phyloP scores from a whole-genome alignment of 2,888 invertebrate genomes.

The Polietes domitor region DNA sequence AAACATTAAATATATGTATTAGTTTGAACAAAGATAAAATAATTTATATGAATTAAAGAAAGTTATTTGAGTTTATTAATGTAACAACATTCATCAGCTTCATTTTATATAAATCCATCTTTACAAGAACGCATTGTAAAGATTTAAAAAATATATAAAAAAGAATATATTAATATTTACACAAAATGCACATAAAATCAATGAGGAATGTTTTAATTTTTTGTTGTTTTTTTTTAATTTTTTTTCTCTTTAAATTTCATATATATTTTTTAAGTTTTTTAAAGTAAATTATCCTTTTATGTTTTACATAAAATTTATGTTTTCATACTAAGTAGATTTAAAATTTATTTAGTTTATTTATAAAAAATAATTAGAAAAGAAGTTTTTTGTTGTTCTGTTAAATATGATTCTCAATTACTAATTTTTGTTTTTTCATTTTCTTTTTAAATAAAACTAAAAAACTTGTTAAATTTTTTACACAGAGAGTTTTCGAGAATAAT shows the following conservation, averaged over 20 bases:
- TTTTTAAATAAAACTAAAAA: slow-evolving; percentile 57
- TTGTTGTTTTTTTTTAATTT: too few relatives aligned
- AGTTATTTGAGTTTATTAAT: too few relatives aligned
- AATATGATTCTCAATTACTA: slow-evolving; percentile 50
- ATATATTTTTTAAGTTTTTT: too few relatives aligned
- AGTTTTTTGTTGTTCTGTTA: slow-evolving; percentile 35
- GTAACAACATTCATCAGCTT: too few relatives aligned
- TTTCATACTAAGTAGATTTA: slow-evolving; percentile 21
- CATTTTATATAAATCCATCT: too few relatives aligned
- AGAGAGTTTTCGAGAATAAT: slow-evolving; percentile 40
- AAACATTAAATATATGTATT: too few relatives aligned
- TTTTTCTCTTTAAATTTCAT: slow-evolving; percentile 28
- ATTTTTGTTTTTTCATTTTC: too few relatives aligned
- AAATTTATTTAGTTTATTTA: slow-evolving; percentile 54
- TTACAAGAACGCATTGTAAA: too few relatives aligned
- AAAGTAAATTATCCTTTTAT: slow-evolving; percentile 60
- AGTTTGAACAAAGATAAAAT: too few relatives aligned
- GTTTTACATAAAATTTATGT: slow-evolving; percentile 62
- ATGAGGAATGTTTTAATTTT: slow-evolving; percentile 61
- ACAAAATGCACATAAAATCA: slow-evolving; percentile 59
- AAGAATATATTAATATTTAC: slow-evolving; percentile 47
- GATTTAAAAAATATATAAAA: too few relatives aligned
- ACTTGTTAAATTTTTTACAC: slow-evolving; percentile 56
- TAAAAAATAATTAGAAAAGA: slow-evolving; percentile 54
- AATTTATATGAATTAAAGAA: too few relatives aligned